A percentile compares a stretch with the other conserved stretches of the same genome.
Evolutionary conservation across 2,113 vertebrate species (phyloP).

Genomic region (Gambusia holbrooki): DNA sequence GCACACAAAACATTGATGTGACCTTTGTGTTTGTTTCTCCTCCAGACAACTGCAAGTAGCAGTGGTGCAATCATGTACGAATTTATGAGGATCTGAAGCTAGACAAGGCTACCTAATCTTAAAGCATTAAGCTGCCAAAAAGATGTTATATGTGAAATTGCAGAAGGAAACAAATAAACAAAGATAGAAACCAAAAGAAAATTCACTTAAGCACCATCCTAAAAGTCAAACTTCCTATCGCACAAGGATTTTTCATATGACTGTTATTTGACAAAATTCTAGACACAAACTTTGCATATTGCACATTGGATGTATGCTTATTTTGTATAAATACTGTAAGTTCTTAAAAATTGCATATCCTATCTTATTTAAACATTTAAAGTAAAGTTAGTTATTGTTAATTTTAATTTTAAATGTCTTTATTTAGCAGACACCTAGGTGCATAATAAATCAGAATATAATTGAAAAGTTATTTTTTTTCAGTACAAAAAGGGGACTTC

Average conservation of each 20-base stretch:
- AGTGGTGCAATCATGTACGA: constrained; percentile 25
- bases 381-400: not conserved
- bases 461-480: not conserved
- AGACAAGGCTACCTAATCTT: constrained; percentile 14
- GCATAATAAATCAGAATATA: not conserved
- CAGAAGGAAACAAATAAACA: constrained; percentile 4
- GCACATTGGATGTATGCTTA: not conserved
- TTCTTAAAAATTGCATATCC: not conserved
- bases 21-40: constrained; percentile 33
- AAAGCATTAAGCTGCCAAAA: constrained; percentile 27
- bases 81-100: constrained; percentile 16
- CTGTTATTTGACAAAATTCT: constrained; percentile 6
- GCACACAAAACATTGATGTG: constrained; percentile 23
- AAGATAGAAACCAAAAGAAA: not conserved
- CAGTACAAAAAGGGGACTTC: not conserved
- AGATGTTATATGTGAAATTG: constrained; percentile 15
- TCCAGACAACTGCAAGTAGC: constrained; percentile 34
- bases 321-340: not conserved
- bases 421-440: not conserved
- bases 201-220: not conserved
- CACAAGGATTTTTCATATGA: not conserved
- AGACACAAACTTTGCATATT: not conserved
- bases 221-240: not conserved
- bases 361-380: not conserved
- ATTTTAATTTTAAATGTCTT: not conserved